Evolutionary conservation across 2,113 vertebrate genomes (phyloP), one percentile per base, ranked within the genome.

Genomic region (Corythornis cristatus): DNA sequence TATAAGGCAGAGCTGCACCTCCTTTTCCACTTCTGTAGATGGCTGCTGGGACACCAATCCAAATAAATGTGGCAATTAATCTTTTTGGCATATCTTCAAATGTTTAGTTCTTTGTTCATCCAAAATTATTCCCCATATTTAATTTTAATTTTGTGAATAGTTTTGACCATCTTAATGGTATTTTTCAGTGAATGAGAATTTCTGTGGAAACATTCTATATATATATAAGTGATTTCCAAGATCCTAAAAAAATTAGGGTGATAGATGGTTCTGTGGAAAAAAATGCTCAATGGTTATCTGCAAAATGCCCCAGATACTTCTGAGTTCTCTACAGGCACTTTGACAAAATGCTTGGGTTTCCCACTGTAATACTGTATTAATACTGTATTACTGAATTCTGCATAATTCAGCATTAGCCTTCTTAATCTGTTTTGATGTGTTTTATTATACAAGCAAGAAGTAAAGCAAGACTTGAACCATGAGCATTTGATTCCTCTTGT

Each of bases 361-460:
- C 57, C 22, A 26, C 68, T 81, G 19, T 70, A 92, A 81, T 92
- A 92, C 83, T 71, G 12, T 88, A 20, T 74, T 70, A 92, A 81
- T 92, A 92, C 86, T 71, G 12, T 88, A 20, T 74, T 88, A 94
- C 68, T 82, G 74, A 86, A 68, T 94, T 90, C 91, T 92, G 81
- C 93, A 93, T 95, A 95, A 92, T 93, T 94, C 77, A 82, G 83
- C 77, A 92, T 94, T 93, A 93, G 22, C 18, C 16, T 33, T 43
- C 61, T 75, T 95, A 93, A 92, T 93, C 93, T 93, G 57, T 95
- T 94, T 84, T 78, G 89, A 82, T 94, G 53, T 72, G 81, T 92
- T 40, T 64, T 88, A 67, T 33, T 90, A 73, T 78, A 95, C 67
- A 46, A 81, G 53, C 51, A 83, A 77, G 25, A 60, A 66, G 37